These are phyloP conservation scores for Lathamus discolor DNA, from an alignment of 2,113 vertebrate species.

Conservation along the genomic window DNA sequence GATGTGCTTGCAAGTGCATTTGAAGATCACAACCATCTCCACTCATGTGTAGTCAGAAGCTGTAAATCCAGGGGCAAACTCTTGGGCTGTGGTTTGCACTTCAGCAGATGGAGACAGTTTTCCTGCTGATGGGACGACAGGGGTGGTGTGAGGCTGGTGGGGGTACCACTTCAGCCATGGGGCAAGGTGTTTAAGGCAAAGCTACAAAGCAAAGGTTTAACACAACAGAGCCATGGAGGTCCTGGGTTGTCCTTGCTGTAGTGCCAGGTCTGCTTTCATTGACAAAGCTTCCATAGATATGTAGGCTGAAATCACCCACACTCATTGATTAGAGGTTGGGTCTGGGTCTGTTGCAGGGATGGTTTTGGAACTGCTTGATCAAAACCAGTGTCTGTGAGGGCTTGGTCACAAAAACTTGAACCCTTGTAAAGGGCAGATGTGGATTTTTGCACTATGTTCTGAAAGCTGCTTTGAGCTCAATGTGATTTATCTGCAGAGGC, in stretches of 20 bases:
- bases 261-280: neutral
- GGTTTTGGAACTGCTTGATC: neutral
- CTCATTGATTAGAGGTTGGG: neutral
- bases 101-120: neutral
- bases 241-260: neutral
- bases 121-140: neutral
- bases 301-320: neutral
- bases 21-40: neutral
- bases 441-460: accelerated
- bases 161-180: neutral
- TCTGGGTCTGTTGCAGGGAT: neutral
- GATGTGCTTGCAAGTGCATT: neutral
- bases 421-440: neutral
- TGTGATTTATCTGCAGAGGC: neutral
- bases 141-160: neutral
- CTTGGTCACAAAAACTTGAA: neutral
- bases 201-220: neutral
- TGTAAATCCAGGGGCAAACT: neutral
- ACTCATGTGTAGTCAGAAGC: neutral
- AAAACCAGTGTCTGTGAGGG: neutral
- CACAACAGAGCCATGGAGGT: neutral
- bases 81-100: neutral
- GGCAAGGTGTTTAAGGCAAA: neutral
- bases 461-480: neutral
- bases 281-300: neutral